phyloP scores from a whole-genome alignment of 2,113 vertebrate species.

The Ondatra zibethicus region DNA sequence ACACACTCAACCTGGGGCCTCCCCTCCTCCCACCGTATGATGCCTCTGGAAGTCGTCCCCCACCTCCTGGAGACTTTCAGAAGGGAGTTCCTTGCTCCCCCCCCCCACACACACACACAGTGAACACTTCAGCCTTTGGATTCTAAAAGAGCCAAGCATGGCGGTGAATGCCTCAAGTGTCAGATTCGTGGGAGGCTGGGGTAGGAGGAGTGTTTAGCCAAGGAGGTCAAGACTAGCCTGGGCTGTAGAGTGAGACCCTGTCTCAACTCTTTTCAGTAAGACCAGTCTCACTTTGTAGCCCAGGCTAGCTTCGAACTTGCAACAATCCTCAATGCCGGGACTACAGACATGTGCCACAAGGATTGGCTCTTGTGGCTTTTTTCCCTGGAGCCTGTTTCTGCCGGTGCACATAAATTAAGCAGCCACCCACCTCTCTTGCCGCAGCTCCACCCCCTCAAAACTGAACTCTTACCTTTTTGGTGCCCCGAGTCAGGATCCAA shows the following conservation, averaged over 20 bases:
- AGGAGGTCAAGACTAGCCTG: neutral
- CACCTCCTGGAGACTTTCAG: neutral
- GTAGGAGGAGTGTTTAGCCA: neutral
- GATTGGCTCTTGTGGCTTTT: neutral
- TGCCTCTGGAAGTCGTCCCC: neutral
- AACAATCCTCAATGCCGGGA: neutral
- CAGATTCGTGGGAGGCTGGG: neutral
- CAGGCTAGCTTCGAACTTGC: neutral
- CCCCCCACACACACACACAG: neutral
- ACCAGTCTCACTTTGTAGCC: neutral
- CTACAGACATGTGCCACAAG: neutral
- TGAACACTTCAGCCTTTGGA: neutral
- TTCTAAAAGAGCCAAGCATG: neutral
- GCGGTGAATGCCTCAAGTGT: neutral
- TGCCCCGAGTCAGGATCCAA: constrained; percentile 47
- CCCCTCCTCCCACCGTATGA: neutral
- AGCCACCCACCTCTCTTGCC: neutral
- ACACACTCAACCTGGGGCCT: accelerated
- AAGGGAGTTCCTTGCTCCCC: too few relatives aligned
- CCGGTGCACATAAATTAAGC: neutral
- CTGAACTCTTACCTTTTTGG: constrained; percentile 59
- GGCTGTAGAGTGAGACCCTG: neutral
- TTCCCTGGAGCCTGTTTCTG: neutral
- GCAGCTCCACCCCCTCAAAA: neutral
- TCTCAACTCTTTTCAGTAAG: neutral